Percentiles rank a stretch among this genome's conserved stretches.
Conservation (phyloP, 1,140 invertebrate genomes). For the Euschistus heros region DNA sequence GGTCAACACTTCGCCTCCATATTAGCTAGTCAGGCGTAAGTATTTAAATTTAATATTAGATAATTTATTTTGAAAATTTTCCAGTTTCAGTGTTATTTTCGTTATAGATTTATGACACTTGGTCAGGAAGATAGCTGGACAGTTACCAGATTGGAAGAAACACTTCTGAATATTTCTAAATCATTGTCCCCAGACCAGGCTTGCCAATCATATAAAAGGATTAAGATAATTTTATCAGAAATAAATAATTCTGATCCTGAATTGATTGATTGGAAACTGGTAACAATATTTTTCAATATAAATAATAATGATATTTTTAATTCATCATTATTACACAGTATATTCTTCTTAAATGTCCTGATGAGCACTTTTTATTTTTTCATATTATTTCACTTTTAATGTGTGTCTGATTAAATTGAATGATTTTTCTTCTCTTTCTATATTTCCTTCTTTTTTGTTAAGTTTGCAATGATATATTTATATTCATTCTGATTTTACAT, state of each 20-base stretch:
- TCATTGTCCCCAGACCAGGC: slow-evolving; percentile 56
- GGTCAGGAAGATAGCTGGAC: slow-evolving; percentile 54
- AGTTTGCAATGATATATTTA: too few species aligned
- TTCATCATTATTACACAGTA: too few species aligned
- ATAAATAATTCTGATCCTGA: slow-evolving; percentile 32
- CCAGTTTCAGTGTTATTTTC: too few species aligned
- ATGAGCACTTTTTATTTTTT: too few species aligned
- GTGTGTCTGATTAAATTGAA: neutral
- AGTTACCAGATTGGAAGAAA: slow-evolving; percentile 52
- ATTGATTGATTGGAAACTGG: slow-evolving; percentile 36
- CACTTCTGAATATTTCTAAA: slow-evolving; percentile 50
- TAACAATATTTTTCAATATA: slow-evolving; percentile 26
- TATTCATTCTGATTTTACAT: too few species aligned
- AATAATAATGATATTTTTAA: too few species aligned
- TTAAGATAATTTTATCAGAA: slow-evolving; percentile 37
- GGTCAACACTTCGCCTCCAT: slow-evolving; percentile 53
- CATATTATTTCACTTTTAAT: too few species aligned
- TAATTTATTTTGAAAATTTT: too few species aligned
- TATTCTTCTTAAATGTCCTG: too few species aligned
- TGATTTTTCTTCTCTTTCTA: neutral
- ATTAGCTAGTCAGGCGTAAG: slow-evolving; percentile 44
- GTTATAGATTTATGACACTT: slow-evolving; percentile 45
- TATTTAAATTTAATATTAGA: neutral
- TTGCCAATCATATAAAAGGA: slow-evolving; percentile 50
- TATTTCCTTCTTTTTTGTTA: too few species aligned